Conservation (phyloP, 2,797 vertebrate species). For the Calcarius lapponicus region DNA sequence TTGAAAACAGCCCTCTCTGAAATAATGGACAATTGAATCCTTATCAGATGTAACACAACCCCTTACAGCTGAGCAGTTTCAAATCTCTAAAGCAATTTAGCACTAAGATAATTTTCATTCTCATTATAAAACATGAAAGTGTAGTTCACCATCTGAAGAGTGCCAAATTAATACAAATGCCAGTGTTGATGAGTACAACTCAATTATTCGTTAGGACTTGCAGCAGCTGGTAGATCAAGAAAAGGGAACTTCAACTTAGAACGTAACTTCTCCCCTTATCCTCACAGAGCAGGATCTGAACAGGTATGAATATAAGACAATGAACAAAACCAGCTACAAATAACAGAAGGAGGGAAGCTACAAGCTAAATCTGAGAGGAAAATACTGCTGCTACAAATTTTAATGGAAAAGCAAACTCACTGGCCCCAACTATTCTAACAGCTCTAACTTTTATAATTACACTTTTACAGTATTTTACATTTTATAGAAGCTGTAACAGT, state of each 20-base stretch:
- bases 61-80: background rate
- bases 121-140: background rate
- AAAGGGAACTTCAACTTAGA: background rate
- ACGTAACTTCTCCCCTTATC: background rate
- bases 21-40: background rate
- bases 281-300: background rate
- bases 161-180: background rate
- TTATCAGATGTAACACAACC: background rate
- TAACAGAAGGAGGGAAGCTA: background rate
- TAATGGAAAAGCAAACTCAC: background rate
- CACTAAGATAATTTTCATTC: background rate
- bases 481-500: background rate
- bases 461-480: background rate
- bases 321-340: background rate
- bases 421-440: background rate
- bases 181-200: background rate
- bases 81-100: background rate
- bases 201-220: background rate
- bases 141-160: background rate
- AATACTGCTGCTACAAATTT: background rate
- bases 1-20: background rate
- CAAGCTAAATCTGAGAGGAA: background rate
- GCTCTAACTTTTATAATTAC: background rate
- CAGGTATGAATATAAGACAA: background rate
- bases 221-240: background rate